Evolutionary conservation across 1,140 invertebrate species (phyloP), one percentile per base, ranked within the genome.

Genomic region (Macrobrachium rosenbergii): DNA sequence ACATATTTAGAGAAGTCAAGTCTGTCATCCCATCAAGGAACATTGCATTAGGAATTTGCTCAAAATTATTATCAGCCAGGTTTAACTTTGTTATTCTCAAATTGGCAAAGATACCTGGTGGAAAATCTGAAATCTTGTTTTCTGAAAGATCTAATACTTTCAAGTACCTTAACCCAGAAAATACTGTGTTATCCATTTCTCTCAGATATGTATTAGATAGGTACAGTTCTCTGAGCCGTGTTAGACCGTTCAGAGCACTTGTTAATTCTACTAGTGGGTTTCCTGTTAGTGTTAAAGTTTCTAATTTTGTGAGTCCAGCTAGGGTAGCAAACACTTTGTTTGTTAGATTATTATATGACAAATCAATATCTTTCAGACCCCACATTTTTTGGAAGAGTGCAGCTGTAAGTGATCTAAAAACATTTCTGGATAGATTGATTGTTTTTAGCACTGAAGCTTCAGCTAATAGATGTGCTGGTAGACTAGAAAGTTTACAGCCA

Each of bases 51-150:
- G 97, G 97, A 82, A 98, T 95, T 90, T 96, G 94, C 82, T 94
- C 94, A 87, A 98, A 96, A 72, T 94, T 93, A 92, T 98, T 98
- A 79, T 93, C 93, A 0, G 96, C 96, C 37, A 98, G 91, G 91
- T 97, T 95, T 1, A 98, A 93, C 63, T 89, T 94, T 93, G 85
- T 94, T 92, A 69, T 95, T 95, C 91, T 95, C 93, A 79, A 94
- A 93, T 92, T 90, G 72, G 90, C 88, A 89, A 98, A 95, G 91
- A 98, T 96, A 90, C 97, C 96, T 2, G 94, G 94, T 7, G 96
- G 95, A 64, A 98, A 92, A n/a, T 95, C 94, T 52, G 94, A 94
- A 85, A 98, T 95, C 67, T 92, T 92, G 91, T 98, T 98, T 87
- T 94, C 92, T 64, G 94, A 94, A 21, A 98, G 92, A 91, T 96